A percentile compares a stretch with the other conserved stretches of the same genome.
Evolutionary conservation across 2,797 vertebrate genomes (phyloP).

Genomic region (Mormyrops attenuatus): DNA sequence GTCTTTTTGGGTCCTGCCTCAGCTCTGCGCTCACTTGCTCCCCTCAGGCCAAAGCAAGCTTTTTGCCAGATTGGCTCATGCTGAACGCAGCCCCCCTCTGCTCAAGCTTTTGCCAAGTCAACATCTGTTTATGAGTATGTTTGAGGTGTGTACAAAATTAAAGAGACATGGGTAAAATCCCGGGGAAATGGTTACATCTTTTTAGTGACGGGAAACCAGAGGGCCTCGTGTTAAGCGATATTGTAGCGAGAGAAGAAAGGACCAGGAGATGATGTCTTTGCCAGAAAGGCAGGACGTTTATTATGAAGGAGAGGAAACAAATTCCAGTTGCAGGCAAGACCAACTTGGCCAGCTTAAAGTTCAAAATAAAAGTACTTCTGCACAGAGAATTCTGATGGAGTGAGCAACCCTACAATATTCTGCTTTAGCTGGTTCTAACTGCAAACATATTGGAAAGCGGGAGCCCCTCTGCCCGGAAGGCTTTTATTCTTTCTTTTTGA

Average conservation of each 20-base stretch:
- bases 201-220: neutral
- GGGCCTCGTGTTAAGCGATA: neutral
- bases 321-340: neutral
- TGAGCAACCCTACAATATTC: neutral
- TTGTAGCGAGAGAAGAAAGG: neutral
- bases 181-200: neutral
- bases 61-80: conserved; percentile 14
- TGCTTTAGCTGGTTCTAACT: neutral
- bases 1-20: conserved; percentile 16
- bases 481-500: neutral
- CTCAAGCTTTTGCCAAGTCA: conserved; percentile 29
- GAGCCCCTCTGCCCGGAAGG: neutral
- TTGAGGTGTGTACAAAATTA: neutral
- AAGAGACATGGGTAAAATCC: neutral
- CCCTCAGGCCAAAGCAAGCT: conserved; percentile 6
- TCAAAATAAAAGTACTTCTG: neutral
- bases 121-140: conserved; percentile 28
- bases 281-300: neutral
- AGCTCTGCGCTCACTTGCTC: conserved; percentile 4
- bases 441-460: neutral
- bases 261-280: neutral
- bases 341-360: neutral
- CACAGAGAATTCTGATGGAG: neutral
- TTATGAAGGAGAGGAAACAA: neutral
- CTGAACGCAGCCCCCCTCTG: conserved; percentile 24